Percentiles rank a stretch among this genome's conserved stretches.
Conservation (phyloP, 2,797 vertebrate genomes). For the Melanotaenia parkinsoni region DNA sequence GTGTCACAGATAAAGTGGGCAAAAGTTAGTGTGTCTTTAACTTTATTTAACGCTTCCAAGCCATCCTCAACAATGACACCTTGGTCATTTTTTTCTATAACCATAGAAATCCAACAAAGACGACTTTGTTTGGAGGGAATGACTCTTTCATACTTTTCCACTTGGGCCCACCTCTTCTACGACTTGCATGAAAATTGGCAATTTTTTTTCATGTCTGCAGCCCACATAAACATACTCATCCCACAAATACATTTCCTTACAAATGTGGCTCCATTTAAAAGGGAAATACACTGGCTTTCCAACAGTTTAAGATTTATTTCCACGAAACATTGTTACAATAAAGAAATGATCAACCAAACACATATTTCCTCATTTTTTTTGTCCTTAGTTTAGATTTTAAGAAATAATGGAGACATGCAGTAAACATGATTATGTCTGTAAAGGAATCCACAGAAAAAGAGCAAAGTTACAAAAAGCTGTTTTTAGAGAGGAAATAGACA, state of each 20-base stretch:
- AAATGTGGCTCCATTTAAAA: background rate
- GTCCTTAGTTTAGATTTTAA: background rate
- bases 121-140: too few species aligned
- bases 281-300: background rate
- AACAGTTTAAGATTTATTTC: background rate
- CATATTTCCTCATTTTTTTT: background rate
- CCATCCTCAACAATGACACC: too few species aligned
- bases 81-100: too few species aligned
- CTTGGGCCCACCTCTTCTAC: too few species aligned
- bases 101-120: too few species aligned
- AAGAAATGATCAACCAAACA: background rate
- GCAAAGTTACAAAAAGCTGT: background rate
- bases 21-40: too few species aligned
- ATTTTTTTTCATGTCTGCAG: too few species aligned
- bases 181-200: too few species aligned
- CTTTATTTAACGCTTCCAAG: too few species aligned
- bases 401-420: background rate
- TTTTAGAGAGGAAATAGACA: background rate
- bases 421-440: background rate
- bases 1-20: too few species aligned
- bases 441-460: background rate
- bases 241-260: background rate
- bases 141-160: too few species aligned
- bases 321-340: background rate
- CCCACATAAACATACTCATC: background rate